Percentiles rank a stretch among this genome's conserved stretches.
Evolutionary conservation across 2,113 vertebrate species (phyloP).

Genomic region (Megalops atlanticus): DNA sequence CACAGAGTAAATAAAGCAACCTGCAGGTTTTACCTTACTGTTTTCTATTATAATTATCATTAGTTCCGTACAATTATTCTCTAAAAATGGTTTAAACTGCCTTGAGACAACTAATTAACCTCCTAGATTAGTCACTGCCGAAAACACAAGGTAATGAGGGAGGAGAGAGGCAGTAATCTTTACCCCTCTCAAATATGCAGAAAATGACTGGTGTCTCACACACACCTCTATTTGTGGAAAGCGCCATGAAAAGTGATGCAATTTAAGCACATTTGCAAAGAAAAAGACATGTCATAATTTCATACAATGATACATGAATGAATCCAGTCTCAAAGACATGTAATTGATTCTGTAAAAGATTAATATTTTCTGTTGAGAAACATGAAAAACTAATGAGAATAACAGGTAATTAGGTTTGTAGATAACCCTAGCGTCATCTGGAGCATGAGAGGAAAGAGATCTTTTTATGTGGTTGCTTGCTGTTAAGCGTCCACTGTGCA

Average conservation of each 20-base stretch:
- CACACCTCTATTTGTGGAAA: background rate
- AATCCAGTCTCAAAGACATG: background rate
- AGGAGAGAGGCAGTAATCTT: conserved; percentile 27
- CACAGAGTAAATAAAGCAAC: conserved; percentile 36
- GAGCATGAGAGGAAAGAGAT: background rate
- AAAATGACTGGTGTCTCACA: background rate
- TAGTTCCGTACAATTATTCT: conserved; percentile 68
- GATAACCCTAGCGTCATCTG: background rate
- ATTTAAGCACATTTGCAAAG: background rate
- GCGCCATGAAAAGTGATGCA: background rate
- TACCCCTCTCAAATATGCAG: conserved; percentile 4
- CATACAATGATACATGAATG: background rate
- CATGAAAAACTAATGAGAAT: background rate
- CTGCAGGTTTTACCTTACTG: conserved; percentile 46
- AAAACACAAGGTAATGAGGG: conserved; percentile 29
- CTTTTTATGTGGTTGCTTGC: background rate
- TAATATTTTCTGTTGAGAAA: background rate
- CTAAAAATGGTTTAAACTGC: conserved; percentile 51
- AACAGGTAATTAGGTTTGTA: background rate
- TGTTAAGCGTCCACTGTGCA: background rate
- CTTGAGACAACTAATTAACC: conserved; percentile 45
- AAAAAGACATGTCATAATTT: background rate
- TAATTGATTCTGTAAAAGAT: background rate
- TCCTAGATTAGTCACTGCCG: conserved; percentile 54
- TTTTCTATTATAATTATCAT: conserved; percentile 63